Evolutionary conservation across 1,140 invertebrate species (phyloP), one percentile per base, ranked within the genome.

Genomic region (Halesus radiatus): DNA sequence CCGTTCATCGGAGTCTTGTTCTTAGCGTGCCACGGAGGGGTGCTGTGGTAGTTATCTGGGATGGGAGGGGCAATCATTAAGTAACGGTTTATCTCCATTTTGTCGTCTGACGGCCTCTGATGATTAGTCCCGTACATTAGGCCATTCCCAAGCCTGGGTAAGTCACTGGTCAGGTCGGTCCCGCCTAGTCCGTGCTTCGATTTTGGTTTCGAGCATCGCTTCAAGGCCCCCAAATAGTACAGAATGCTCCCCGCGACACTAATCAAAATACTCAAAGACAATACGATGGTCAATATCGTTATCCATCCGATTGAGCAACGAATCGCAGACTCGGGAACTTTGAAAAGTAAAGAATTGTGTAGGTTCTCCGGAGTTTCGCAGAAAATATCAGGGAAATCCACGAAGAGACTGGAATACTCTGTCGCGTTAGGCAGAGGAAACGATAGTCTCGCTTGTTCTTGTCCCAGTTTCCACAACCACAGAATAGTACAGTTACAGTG

Each of bases 401-500:
- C 88, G 84, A 87, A 87, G 29, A 89, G 82, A 83, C 87, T 86
- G 10, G 85, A 80, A 85, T 86, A 88, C 29, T 86, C 83, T 62
- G 88, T 88, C 52, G 85, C 85, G 73, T 84, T 85, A 1, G 26
- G 18, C 68, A 87, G 85, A 76, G 84, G 87, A 80, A 84, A 85
- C 15, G 84, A 86, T 20, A 88, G 85, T 23, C 74, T 81, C 86
- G 88, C 87, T 84, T 90, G 89, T 68, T 91, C 90, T 83, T 91
- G 90, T 32, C 92, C 90, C 23, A 96, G 88, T 83, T 93, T 93
- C 95, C 95, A 96, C 3, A 97, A 88, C 96, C 96, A 97, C 56
- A 94, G 90, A 68, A 97, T 87, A 18, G 95, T 96, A 85, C 96
- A 97, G 88, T 97, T 97, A 87, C 96, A 98, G 73, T 93, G 90